Evolutionary conservation across 2,113 vertebrate genomes (phyloP), one percentile per base, ranked within the genome.

Genomic region (Mobula birostris): DNA sequence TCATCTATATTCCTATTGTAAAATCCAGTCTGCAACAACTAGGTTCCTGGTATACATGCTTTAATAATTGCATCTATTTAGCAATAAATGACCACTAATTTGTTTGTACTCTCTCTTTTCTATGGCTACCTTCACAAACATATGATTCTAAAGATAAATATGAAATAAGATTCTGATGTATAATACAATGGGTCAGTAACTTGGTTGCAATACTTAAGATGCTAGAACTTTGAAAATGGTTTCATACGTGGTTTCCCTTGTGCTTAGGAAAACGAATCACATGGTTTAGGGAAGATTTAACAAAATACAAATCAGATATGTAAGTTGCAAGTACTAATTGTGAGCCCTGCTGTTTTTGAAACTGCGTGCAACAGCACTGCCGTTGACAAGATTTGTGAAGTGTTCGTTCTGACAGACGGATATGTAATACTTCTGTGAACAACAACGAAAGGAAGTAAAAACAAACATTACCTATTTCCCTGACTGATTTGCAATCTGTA

Each of bases 321-420:
- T 68, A 93, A 92, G 90, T 92, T 72, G 68, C 90, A 24, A 48
- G 90, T 36, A 92, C 90, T 92, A 72, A 93, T 74, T 72, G 63
- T 40, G 36, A 93, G 29, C 90, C 68, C 90, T 74, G 90, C 90
- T 93, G 90, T 27, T 72, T 93, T 36, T 93, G 68, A 92, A 92
- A 92, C 90, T 92, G 68, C 70, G 32, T 24, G 17, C 88, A 68
- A 92, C 68, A 8, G 63, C 66, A 70, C 63, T 93, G 90, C 68
- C 48, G 90, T 74, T 93, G 90, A 93, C 90, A 72, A 72, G 68
- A 48, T 93, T 74, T 93, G 66, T 74, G 68, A 36, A 74, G 68
- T 93, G 68, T 68, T 93, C 36, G 90, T 93, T 93, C 68, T 93
- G 90, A 93, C 90, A 93, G 90, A 93, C 90, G 90, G 88, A 93